These are phyloP conservation scores for Reticulitermes lucifugus DNA, from an alignment of 2,888 invertebrate species.

Conservation along the genomic window DNA sequence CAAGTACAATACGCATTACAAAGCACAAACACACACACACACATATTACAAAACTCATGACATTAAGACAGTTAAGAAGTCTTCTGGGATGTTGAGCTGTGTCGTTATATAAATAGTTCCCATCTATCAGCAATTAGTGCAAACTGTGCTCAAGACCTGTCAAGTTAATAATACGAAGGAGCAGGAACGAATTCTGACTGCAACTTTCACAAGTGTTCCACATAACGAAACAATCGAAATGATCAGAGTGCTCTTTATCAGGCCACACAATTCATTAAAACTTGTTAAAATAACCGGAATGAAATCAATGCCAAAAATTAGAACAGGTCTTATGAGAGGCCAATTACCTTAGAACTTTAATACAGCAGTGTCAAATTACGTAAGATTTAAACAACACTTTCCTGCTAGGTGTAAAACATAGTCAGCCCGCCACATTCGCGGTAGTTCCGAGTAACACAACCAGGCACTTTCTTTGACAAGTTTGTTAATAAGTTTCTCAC, in stretches of 20 bases:
- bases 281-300: not conserved
- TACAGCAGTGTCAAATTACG: not conserved
- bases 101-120: too few species aligned
- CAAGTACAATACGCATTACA: too few species aligned
- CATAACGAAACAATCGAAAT: not conserved
- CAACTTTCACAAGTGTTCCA: constrained; percentile 16
- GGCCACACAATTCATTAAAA: not conserved
- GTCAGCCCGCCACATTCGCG: too few species aligned
- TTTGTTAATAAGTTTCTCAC: too few species aligned
- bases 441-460: too few species aligned
- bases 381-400: not conserved
- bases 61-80: too few species aligned
- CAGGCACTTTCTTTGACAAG: too few species aligned
- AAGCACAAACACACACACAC: too few species aligned
- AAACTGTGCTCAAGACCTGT: not conserved
- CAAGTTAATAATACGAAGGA: not conserved
- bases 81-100: too few species aligned
- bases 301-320: not conserved
- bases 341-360: not conserved
- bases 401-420: too few species aligned
- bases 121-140: too few species aligned
- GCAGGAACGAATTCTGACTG: not conserved
- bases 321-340: not conserved
- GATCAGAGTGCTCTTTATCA: not conserved
- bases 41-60: too few species aligned